Evolutionary conservation across 64 coral and sea anemone genomes (phyloP), one percentile per base, ranked within the genome.

Genomic region (Stichodactyla helianthus): DNA sequence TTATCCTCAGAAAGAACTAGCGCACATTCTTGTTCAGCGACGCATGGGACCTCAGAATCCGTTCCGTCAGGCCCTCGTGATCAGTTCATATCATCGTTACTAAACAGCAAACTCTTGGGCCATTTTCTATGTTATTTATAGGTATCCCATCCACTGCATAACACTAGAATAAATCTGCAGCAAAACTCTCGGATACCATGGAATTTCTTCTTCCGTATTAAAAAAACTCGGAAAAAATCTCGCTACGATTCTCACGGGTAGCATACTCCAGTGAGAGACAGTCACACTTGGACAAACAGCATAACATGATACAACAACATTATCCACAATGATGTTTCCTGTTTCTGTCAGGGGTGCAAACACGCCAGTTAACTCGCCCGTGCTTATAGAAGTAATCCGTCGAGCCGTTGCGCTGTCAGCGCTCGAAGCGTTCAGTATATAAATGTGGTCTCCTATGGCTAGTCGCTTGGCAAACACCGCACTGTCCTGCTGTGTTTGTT

Each of bases 341-440:
- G 88, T 83, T 87, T 97, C 88, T 25, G 91, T 97, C 23, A 97
- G 88, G 12, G 94, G 94, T 27, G 94, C 94, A 79, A 92, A 93
- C 12, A 84, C 88, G 10, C 94, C 94, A 13, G 8, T 79, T 10
- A 77, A 83, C 78, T 56, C 58, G 35, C 83, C 82, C 20, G 27
- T 31, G 71, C 6, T 63, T 15, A 97, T 65, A 52, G 18, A 77
- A 28, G 44, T 77, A 10, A 97, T 79, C 13, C 88, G 88, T 19
- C 88, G 85, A 59, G 88, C 80, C 83, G 88, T 90, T 77, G n/a
- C 44, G 76, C 88, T 88, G 60, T 62, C 70, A 52, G 86, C 79
- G 59, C 26, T 58, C 53, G 91, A 55, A 55, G 51, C 53, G 52
- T 83, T 87, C 50, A 59, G 79, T 51, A 93, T 77, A 77, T 93